Evolutionary conservation across 2,113 vertebrate genomes (phyloP).

Genomic region (zebrafish (Danio rerio)): GRCz12tu NC_133191.1:36822501-36823000

Average conservation of each 20-base stretch:
- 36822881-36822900: constrained; percentile 8
- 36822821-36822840: constrained; percentile 47
- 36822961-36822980: not conserved
- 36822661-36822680: constrained; percentile 86
- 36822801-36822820: constrained; percentile 72
- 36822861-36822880: constrained; percentile 41
- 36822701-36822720: constrained; percentile 85
- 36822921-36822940: not conserved
- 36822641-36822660: constrained; percentile 80
- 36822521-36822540: constrained; percentile 75
- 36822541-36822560: constrained; percentile 80
- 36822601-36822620: constrained; percentile 82
- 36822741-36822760: constrained; percentile 82
- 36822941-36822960: not conserved
- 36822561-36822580: constrained; percentile 84
- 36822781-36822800: constrained; percentile 78
- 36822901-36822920: not conserved
- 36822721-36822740: constrained; percentile 76
- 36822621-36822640: constrained; percentile 70
- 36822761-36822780: constrained; percentile 73
- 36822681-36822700: constrained; percentile 83
- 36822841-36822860: constrained; percentile 49
- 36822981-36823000: not conserved
- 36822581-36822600: constrained; percentile 84
- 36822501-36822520: constrained; percentile 54